These are phyloP conservation scores for Embidobia sp. DNA, from an alignment of 2,888 invertebrate species.

Conservation along the genomic window DNA sequence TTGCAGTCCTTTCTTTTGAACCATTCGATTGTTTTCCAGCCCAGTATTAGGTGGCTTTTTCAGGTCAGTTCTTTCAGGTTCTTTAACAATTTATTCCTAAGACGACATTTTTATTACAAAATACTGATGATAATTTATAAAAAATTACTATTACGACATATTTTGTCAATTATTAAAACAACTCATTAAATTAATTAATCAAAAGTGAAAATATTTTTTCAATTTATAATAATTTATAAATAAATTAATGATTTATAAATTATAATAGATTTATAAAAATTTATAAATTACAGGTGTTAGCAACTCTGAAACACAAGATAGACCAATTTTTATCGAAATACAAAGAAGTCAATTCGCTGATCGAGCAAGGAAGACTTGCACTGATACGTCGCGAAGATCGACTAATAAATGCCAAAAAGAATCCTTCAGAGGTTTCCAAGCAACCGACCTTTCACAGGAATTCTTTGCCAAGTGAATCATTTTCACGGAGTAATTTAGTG, in stretches of 20 bases:
- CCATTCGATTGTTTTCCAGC: slow-evolving; percentile 92
- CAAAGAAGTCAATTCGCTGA: slow-evolving; percentile 84
- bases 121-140: too few relatives aligned
- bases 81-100: too few relatives aligned
- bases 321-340: slow-evolving; percentile 88
- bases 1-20: slow-evolving; percentile 93
- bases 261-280: slow-evolving; percentile 34
- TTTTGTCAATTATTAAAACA: too few relatives aligned
- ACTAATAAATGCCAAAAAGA: slow-evolving; percentile 87
- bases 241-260: neutral
- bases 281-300: slow-evolving; percentile 84
- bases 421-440: slow-evolving; percentile 82
- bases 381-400: slow-evolving; percentile 90
- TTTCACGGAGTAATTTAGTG: slow-evolving; percentile 79
- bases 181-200: neutral
- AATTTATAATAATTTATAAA: neutral
- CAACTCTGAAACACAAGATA: slow-evolving; percentile 91
- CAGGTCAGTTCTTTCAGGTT: slow-evolving; percentile 83
- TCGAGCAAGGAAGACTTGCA: slow-evolving; percentile 90
- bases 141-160: too few relatives aligned
- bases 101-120: too few relatives aligned
- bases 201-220: neutral
- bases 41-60: slow-evolving; percentile 94
- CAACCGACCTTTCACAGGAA: slow-evolving; percentile 73
- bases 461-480: slow-evolving; percentile 75